Conservation (phyloP, 1,140 invertebrate genomes). For the Drosophila takahashii region DNA sequence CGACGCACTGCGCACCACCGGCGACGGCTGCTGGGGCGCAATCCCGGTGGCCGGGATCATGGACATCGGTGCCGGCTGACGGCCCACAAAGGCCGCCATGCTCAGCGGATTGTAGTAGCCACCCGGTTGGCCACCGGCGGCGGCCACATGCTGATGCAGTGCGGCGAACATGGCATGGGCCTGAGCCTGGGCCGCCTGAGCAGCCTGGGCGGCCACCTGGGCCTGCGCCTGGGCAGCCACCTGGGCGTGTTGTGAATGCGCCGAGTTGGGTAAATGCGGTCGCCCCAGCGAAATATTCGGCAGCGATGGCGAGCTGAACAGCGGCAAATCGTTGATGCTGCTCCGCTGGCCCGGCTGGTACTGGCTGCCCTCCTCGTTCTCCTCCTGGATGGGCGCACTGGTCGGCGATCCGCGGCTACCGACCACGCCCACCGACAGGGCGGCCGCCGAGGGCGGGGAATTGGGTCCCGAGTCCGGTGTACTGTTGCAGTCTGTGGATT, state of each 20-base stretch:
- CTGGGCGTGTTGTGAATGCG: conserved; percentile 83
- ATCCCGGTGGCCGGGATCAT: conserved; percentile 75
- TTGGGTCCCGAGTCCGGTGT: conserved; percentile 93
- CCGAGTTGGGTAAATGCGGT: conserved; percentile 87
- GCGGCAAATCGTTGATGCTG: conserved; percentile 86
- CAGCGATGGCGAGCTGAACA: conserved; percentile 97
- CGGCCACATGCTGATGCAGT: conserved; percentile 71
- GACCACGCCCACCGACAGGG: conserved; percentile 84
- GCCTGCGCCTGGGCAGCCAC: conserved; percentile 29
- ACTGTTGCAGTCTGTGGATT: conserved; percentile 86
- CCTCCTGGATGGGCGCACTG: conserved; percentile 90
- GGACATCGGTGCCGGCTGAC: conserved; percentile 40
- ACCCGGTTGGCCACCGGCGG: conserved; percentile 36
- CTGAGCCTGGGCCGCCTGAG: conserved; percentile 58
- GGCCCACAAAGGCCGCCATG: conserved; percentile 61
- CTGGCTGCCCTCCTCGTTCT: conserved; percentile 85
- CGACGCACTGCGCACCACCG: conserved; percentile 76
- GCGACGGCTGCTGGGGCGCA: conserved; percentile 71
- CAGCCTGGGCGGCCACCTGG: conserved; percentile 71
- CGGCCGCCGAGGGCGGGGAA: conserved; percentile 90
- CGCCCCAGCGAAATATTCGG: conserved; percentile 97
- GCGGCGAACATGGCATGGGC: conserved; percentile 68
- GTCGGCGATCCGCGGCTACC: conserved; percentile 86
- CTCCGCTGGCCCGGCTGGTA: conserved; percentile 84
- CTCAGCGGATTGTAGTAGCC: conserved; percentile 73